phyloP scores from a whole-genome alignment of 2,797 vertebrate genomes.

The Strix occidentalis region DNA sequence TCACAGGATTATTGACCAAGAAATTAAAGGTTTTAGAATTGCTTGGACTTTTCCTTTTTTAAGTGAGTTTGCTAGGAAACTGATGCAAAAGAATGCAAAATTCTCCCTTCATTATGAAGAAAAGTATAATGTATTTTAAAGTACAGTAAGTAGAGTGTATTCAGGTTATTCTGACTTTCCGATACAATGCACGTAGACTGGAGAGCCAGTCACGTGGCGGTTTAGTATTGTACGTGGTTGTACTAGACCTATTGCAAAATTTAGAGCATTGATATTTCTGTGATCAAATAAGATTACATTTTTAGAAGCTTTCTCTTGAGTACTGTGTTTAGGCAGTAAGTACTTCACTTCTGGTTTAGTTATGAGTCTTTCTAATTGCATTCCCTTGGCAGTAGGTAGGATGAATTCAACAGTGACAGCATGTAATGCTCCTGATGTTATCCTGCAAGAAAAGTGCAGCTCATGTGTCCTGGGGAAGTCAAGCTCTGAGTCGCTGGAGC shows the following conservation, averaged over 20 bases:
- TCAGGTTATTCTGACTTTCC: background rate
- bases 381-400: background rate
- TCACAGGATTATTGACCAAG: background rate
- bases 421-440: too few species aligned
- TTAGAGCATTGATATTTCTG: background rate
- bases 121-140: background rate
- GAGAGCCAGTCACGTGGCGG: background rate
- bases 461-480: background rate
- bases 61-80: background rate
- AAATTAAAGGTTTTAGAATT: background rate
- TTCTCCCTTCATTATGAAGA: background rate
- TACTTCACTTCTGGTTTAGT: background rate
- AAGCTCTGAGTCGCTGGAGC: background rate
- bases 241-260: background rate
- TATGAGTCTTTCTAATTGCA: background rate
- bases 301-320: background rate
- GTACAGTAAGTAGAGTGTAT: background rate
- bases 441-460: background rate
- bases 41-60: background rate
- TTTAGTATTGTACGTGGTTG: accelerated
- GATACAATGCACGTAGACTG: background rate
- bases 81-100: background rate
- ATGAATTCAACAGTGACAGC: background rate
- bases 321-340: background rate
- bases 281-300: background rate